A percentile compares a stretch with the other conserved stretches of the same genome.
Conservation (phyloP, 53 echinoderm and acorn worm genomes). For the Mesocentrotus franciscanus region DNA sequence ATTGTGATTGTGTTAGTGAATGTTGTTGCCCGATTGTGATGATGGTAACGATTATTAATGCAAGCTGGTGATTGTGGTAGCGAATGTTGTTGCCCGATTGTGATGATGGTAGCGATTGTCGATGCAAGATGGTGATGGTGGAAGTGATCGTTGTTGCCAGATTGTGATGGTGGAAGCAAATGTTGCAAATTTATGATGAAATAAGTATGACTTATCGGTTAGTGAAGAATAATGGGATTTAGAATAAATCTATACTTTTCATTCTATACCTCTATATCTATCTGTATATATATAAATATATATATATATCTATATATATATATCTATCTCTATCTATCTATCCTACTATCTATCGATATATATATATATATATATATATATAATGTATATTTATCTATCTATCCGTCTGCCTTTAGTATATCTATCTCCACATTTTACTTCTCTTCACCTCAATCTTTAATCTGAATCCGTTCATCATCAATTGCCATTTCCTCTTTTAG, state of each 20-base stretch:
- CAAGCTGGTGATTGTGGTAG: background rate
- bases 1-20: background rate
- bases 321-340: conserved; percentile 9
- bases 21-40: conserved; percentile 2
- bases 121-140: background rate
- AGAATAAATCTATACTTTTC: background rate
- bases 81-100: background rate
- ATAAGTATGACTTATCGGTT: no score
- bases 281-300: background rate
- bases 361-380: background rate
- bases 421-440: no score
- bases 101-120: background rate
- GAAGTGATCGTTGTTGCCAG: background rate
- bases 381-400: background rate
- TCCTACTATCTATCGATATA: conserved; percentile 8
- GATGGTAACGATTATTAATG: background rate
- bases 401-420: background rate
- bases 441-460: background rate
- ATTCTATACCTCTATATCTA: background rate
- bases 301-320: background rate
- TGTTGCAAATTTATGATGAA: background rate
- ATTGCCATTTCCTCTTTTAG: no score
- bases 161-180: background rate
- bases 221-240: no score
- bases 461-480: no score